Evolutionary conservation across 1,140 invertebrate genomes (phyloP).

Genomic region (Ectropis grisescens): DNA sequence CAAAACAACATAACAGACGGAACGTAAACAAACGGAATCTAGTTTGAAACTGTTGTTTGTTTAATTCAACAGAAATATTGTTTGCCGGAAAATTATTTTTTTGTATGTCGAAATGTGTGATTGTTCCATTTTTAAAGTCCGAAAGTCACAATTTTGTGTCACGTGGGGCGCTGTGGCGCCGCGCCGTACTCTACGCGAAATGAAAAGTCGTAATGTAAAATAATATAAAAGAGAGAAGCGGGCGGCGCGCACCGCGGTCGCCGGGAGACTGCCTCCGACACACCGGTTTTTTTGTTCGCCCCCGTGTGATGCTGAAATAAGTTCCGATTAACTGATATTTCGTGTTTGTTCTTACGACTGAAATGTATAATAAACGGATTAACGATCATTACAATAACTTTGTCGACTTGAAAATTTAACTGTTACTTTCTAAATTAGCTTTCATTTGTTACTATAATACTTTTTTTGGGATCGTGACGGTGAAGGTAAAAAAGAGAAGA

Average conservation of each 20-base stretch:
- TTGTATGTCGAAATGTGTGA: constrained; percentile 43
- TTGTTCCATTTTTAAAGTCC: constrained; percentile 52
- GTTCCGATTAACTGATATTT: constrained; percentile 42
- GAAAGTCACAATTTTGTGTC: constrained; percentile 58
- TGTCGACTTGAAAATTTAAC: too few relatives aligned
- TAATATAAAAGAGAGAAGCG: constrained; percentile 54
- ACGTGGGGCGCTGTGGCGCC: constrained; percentile 51
- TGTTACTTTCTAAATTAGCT: too few relatives aligned
- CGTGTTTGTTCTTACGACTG: too few relatives aligned
- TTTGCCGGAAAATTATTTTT: constrained; percentile 43
- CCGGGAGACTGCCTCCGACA: constrained; percentile 39
- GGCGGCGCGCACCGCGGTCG: constrained; percentile 52
- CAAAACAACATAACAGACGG: too few relatives aligned
- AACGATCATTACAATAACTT: too few relatives aligned
- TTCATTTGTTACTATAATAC: too few relatives aligned
- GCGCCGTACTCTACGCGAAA: constrained; percentile 64
- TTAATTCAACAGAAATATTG: constrained; percentile 43
- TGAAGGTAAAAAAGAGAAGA: too few relatives aligned
- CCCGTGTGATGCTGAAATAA: constrained; percentile 42
- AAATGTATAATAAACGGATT: too few relatives aligned
- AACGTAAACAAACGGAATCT: constrained; percentile 41
- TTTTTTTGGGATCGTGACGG: too few relatives aligned
- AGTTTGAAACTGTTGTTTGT: constrained; percentile 60
- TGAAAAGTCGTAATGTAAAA: constrained; percentile 65
- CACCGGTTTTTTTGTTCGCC: constrained; percentile 51